These are phyloP conservation scores for Zelleria hepariella DNA, from an alignment of 2,888 invertebrate species.

Conservation along the genomic window DNA sequence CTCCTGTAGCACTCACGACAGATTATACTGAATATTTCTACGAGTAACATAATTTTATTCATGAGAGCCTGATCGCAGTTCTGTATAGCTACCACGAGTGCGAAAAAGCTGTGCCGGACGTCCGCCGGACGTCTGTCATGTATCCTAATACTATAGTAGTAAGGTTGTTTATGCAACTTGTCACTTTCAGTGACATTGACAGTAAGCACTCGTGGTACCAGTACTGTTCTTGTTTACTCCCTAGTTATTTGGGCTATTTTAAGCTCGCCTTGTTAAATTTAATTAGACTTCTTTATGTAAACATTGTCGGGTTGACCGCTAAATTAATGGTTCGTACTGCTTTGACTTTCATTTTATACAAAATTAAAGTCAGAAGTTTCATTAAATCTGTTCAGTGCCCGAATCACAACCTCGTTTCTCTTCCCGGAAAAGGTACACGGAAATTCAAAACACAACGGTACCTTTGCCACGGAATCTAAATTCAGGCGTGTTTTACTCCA, in stretches of 20 bases:
- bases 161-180: too few species aligned
- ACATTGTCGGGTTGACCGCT: neutral
- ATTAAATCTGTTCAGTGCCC: neutral
- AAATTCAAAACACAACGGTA: neutral
- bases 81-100: too few species aligned
- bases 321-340: too few species aligned
- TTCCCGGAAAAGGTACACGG: neutral
- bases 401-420: neutral
- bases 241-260: neutral
- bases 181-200: too few species aligned
- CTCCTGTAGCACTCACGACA: conserved; percentile 34
- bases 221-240: neutral
- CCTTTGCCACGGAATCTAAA: neutral
- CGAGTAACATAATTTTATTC: conserved; percentile 61
- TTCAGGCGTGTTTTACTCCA: conserved; percentile 27
- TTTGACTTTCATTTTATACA: too few species aligned
- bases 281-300: neutral
- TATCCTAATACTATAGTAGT: too few species aligned
- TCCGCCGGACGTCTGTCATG: too few species aligned
- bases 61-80: conserved; percentile 29
- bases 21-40: conserved; percentile 56
- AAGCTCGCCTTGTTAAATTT: conserved; percentile 14
- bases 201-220: too few species aligned
- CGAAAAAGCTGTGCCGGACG: too few species aligned
- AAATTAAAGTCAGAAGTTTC: neutral